Base-by-base conservation (phyloP, 2,113 vertebrate genomes). In the Steatornis caripensis region DNA sequence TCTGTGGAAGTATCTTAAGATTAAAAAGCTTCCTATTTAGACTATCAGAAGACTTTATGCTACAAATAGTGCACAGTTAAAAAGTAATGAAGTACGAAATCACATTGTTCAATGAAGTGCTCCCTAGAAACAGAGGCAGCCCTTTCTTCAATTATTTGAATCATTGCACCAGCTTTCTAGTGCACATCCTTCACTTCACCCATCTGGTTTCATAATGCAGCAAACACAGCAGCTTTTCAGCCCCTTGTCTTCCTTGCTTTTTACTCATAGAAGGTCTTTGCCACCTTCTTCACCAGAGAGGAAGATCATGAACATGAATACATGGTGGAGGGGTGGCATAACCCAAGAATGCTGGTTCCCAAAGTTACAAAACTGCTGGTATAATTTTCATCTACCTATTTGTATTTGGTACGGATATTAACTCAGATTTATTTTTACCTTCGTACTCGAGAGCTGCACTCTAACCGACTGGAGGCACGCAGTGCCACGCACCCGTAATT, bases 401-500 rank as follows among this genome's bases (percentile, higher is more conserved):
- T 1, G 1, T 26, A 29, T 84, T 62, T 83, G n/a, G 17, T 41
- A 55, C 16, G 10, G 49, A 84, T 11, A 10, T 51, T 77, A 20
- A 51, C 14, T 64, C n/a, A 11, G 49, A 53, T 74, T 54, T 89
- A 26, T 66, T 75, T 92, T 68, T 58, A n/a, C 45, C 16, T 57
- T 41, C 3, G 0, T 72, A 16, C 62, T 41, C 12, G 11, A 45
- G 20, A 70, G 34, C 51, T 74, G 24, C 29, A 32, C 14, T 5
- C 16, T 48, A 27, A 22, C 4, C 45, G 84, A 14, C 30, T 14
- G 9, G 36, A 39, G 27, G 23, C 17, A 29, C 0, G 0, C 43
- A 30, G 3, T 34, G 12, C 11, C 14, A 11, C 27, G 26, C 7
- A 2, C 12, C 32, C 0, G 0, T 20, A 53, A 41, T 81, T 80